A percentile compares a stretch with the other conserved stretches of the same genome.
Evolutionary conservation across 2,797 vertebrate genomes (phyloP).

Genomic region (Sebastes diploproa): DNA sequence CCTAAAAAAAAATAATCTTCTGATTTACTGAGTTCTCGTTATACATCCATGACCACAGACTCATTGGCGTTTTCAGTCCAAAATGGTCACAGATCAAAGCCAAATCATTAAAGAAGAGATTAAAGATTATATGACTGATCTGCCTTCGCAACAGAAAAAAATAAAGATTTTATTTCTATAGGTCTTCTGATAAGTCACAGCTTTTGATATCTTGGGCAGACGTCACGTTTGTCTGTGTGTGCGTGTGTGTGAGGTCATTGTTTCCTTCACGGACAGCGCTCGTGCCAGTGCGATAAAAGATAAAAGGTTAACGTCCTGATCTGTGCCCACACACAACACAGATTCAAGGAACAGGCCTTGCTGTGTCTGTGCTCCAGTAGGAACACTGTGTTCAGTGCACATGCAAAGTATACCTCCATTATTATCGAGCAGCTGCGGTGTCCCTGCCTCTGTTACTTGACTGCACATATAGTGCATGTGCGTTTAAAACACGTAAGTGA

Average conservation of each 20-base stretch:
- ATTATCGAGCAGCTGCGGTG: background rate
- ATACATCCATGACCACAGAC: too few relatives aligned
- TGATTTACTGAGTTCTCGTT: too few relatives aligned
- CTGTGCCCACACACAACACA: background rate
- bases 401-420: background rate
- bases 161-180: background rate
- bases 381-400: conserved; percentile 28
- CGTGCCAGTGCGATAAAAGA: background rate
- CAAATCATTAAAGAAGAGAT: background rate
- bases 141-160: background rate
- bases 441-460: background rate
- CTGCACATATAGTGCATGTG: background rate
- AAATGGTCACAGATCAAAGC: background rate
- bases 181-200: background rate
- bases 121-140: background rate
- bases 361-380: conserved; percentile 11
- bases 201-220: background rate
- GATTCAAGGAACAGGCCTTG: conserved; percentile 9
- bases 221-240: background rate
- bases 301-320: conserved; percentile 31
- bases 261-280: background rate
- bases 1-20: too few relatives aligned
- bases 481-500: background rate
- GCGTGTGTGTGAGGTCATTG: background rate
- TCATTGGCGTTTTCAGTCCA: too few relatives aligned